Evolutionary conservation across 2,888 invertebrate species (phyloP), one percentile per base, ranked within the genome.

Genomic region (Ormyrus pomaceus): DNA sequence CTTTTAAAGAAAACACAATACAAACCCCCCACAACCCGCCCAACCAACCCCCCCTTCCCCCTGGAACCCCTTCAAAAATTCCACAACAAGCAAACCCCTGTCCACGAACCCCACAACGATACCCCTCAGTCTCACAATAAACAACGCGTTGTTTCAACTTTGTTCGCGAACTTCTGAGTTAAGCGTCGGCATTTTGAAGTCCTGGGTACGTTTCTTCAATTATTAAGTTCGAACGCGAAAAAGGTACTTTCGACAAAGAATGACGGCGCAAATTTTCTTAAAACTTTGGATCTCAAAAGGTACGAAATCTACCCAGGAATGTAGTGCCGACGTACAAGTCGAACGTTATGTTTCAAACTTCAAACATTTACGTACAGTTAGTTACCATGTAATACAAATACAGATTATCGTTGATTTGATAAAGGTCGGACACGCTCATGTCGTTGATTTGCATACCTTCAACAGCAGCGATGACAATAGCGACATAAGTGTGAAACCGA

Each of bases 1-100:
- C 87, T 91, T 90, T 90, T 86, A 79, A 78, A 74, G 34, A 80
- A 74, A 80, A 89, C 89, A 90, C 90, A 90, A 90, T 90, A 90
- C 90, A 89, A 89, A 85, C 85, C 85, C 85, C 84, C 82, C 74
- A 77, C 75, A 71, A 66, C 72, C 19, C 53, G 3, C 69, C 76
- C 69, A 76, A 75, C 66, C 62, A 34, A 74, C 8, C n/a, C 61
- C 65, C 62, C 50, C 70, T 34, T 4, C 34, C 34, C 34, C 34
- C 34, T 34, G 34, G 66, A 65, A 56, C 53, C 81, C 80, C 55
- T 50, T 50, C 61, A 34, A 77, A 66, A 73, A 19, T 50, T 66
- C 51, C n/a, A 77, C 70, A 66, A 72, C 72, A 72, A 66, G 68
- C 69, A 69, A 79, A 74, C 50, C 55, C 73, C 66, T 11, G 81